Base-by-base conservation (phyloP, 1,140 invertebrate species). In the Pectinophora gossypiella region DNA sequence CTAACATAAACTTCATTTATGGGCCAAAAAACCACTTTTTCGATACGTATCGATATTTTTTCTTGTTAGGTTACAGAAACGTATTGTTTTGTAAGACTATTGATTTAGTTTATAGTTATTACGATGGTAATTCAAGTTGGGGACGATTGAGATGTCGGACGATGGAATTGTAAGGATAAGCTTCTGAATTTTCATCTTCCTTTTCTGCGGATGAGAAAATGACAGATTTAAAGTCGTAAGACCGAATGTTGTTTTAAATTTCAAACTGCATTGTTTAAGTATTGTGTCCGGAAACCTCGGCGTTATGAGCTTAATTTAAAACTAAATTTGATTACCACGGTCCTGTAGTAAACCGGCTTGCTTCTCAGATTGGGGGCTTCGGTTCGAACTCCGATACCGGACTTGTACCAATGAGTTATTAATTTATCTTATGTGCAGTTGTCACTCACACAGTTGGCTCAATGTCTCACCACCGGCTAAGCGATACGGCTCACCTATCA, bases 31-130 rank as follows among this genome's bases (percentile, higher is more conserved):
- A 19, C 19, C 21, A 45, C 61, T 59, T 69, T 72, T 73, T 69
- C 23, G 16, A n/a, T 20, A 18, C 19, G 15, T 44, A 64, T 65
- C 67, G 56, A 63, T 76, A 68, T 72, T 72, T 77, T 73, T 77
- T 57, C 27, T 51, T 40, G 38, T 19, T 50, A 40, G 16, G 32
- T 35, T 49, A 55, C 36, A 38, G 38, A 32, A 55, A 27, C 22
- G 67, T 73, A 81, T 81, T 75, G 71, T 77, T 78, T 81, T 70
- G 64, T 63, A 54, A 19, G 32, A 51, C 54, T 75, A 76, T 76
- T 72, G 75, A 74, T 72, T 76, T 78, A 62, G 66, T 76, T 81
- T 81, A 81, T 74, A 54, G 73, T 76, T 78, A 76, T 78, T 70
- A 61, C 46, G 19, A 50, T 27, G 51, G 68, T 72, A 69, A 73